Evolutionary conservation across 2,797 vertebrate genomes (phyloP).

Genomic region (Leptodactylus fallax): DNA sequence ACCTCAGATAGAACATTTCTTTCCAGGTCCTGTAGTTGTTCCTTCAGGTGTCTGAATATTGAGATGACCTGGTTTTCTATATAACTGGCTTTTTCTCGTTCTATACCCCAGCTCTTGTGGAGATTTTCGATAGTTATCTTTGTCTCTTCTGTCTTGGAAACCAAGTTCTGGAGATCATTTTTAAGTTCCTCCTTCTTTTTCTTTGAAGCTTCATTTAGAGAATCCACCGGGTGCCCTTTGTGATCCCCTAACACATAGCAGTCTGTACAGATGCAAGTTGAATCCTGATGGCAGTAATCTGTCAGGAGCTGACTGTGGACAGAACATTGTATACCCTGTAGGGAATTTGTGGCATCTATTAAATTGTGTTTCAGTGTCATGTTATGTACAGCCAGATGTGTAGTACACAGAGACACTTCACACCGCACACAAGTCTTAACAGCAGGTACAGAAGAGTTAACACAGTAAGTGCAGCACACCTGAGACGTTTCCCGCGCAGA

Average conservation of each 20-base stretch:
- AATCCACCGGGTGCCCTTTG: conserved; percentile 70
- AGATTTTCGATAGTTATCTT: background rate
- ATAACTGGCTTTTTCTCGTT: background rate
- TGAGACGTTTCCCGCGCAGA: background rate
- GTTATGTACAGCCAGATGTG: conserved; percentile 74
- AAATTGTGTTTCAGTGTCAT: conserved; percentile 69
- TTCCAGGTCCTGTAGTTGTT: background rate
- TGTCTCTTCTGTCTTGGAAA: background rate
- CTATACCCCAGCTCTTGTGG: background rate
- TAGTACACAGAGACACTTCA: conserved; percentile 74
- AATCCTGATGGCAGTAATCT: conserved; percentile 76
- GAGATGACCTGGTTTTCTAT: background rate
- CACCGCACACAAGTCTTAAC: conserved; percentile 77
- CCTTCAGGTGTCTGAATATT: background rate
- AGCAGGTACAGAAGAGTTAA: conserved; percentile 50
- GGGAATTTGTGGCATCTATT: conserved; percentile 64
- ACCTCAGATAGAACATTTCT: background rate
- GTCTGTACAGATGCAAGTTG: conserved; percentile 69
- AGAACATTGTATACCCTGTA: conserved; percentile 64
- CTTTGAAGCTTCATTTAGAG: conserved; percentile 67
- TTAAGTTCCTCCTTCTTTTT: conserved; percentile 74
- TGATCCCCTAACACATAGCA: conserved; percentile 74
- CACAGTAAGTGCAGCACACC: conserved; percentile 60
- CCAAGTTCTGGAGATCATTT: conserved; percentile 61
- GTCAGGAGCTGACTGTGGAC: conserved; percentile 69